These are phyloP conservation scores for Pardosa pseudoannulata DNA, from an alignment of 2,888 invertebrate genomes.

Conservation along the genomic window DNA sequence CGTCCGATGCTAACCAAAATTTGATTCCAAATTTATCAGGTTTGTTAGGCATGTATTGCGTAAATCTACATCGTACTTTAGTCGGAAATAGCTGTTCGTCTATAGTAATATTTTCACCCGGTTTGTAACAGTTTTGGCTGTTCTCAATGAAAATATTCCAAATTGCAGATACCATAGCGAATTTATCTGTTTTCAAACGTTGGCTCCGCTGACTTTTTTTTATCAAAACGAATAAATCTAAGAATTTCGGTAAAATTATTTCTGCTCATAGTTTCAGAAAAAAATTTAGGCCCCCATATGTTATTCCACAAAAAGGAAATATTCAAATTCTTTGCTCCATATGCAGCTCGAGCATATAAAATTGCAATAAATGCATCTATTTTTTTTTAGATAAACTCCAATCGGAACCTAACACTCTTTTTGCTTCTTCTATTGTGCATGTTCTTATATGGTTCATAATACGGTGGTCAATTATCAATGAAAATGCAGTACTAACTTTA, in stretches of 20 bases:
- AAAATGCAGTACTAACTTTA: slow-evolving; percentile 2
- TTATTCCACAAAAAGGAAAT: neutral
- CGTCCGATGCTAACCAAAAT: slow-evolving; percentile 11
- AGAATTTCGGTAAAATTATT: slow-evolving; percentile 24
- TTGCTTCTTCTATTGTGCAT: neutral
- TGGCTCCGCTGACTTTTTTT: slow-evolving; percentile 3
- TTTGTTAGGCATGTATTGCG: too few relatives aligned
- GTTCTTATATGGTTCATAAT: neutral
- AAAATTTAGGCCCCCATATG: too few relatives aligned
- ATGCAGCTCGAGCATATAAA: too few relatives aligned
- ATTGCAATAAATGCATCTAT: slow-evolving; percentile 19
- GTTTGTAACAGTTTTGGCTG: slow-evolving; percentile 5
- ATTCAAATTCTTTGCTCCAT: slow-evolving; percentile 23
- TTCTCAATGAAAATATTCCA: slow-evolving; percentile 27
- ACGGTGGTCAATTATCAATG: neutral
- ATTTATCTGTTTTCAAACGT: slow-evolving; percentile 6
- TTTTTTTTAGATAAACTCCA: slow-evolving; percentile 3
- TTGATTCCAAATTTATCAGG: slow-evolving; percentile 25
- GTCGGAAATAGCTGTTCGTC: slow-evolving; percentile 16
- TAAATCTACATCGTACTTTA: slow-evolving; percentile 19
- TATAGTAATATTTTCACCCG: slow-evolving; percentile 13
- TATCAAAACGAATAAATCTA: slow-evolving; percentile 15
- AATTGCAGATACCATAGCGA: slow-evolving; percentile 4
- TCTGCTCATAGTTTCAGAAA: slow-evolving; percentile 18
- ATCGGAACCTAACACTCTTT: neutral